phyloP scores from a whole-genome alignment of 2,888 invertebrate species.

The Lycaena phlaeas region DNA sequence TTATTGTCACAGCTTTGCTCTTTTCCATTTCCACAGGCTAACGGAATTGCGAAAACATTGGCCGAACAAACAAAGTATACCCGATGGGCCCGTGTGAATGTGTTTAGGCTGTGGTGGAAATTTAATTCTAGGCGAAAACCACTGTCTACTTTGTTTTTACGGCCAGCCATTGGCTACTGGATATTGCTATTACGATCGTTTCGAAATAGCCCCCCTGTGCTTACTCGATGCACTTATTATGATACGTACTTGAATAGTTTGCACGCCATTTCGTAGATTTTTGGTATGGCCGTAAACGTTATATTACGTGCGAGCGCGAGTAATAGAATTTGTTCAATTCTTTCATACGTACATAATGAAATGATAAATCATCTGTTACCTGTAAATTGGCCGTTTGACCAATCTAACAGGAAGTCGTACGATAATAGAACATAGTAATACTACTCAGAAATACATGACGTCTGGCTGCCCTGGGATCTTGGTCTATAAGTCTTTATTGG shows the following conservation, averaged over 20 bases:
- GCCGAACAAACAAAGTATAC: conserved; percentile 13
- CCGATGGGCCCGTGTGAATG: not conserved
- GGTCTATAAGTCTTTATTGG: no score
- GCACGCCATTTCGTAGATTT: conserved; percentile 16
- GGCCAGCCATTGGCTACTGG: conserved; percentile 37
- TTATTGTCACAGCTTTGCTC: conserved; percentile 38
- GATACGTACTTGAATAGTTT: conserved; percentile 22
- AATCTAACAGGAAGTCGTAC: no score
- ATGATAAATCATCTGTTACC: no score
- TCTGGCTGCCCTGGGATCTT: no score
- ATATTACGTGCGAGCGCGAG: conserved; percentile 11
- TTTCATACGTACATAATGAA: no score
- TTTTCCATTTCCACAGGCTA: conserved; percentile 24
- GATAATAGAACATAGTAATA: no score
- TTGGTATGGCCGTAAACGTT: conserved; percentile 8
- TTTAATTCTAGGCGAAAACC: conserved; percentile 40
- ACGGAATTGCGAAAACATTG: not conserved
- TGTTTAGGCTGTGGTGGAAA: conserved; percentile 23
- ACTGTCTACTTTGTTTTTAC: conserved; percentile 52
- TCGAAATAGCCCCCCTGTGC: conserved; percentile 31
- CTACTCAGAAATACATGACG: no score
- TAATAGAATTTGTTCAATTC: no score
- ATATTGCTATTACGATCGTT: conserved; percentile 51
- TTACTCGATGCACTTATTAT: conserved; percentile 37
- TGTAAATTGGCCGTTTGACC: no score